phyloP scores from a whole-genome alignment of 2,797 vertebrate genomes.

The Phoebastria nigripes region DNA sequence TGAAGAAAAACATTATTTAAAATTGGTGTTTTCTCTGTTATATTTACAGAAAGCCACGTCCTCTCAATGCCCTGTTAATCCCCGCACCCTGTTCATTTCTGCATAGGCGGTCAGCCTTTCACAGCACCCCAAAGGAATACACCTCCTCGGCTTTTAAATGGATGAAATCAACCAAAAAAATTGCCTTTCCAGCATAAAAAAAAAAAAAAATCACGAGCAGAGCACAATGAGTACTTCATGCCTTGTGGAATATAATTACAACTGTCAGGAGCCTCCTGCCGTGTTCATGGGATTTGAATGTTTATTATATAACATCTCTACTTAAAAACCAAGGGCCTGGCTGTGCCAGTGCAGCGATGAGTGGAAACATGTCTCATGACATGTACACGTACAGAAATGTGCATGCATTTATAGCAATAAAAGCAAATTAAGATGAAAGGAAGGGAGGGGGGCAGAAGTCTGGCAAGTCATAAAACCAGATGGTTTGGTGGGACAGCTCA shows the following conservation, averaged over 20 bases:
- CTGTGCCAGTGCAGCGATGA: not conserved
- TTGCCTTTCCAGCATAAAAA: not conserved
- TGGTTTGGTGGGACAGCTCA: not conserved
- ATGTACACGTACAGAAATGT: not conserved
- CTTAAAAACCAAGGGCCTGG: not conserved
- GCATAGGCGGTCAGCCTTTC: not conserved
- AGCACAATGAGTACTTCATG: not conserved
- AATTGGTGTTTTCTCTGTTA: not conserved
- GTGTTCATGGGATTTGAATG: not conserved
- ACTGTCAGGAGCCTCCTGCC: not conserved
- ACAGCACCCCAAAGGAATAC: not conserved
- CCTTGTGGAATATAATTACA: slow-evolving; percentile 25
- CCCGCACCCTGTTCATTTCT: not conserved
- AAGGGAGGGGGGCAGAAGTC: not conserved
- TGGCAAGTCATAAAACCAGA: not conserved
- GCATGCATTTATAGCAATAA: not conserved
- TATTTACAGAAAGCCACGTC: not conserved
- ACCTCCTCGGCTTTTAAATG: not conserved
- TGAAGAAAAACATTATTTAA: not conserved
- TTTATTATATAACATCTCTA: not conserved
- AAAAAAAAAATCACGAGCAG: not conserved
- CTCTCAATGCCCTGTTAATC: not conserved
- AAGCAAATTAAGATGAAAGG: not conserved
- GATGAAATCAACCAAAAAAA: slow-evolving; percentile 19
- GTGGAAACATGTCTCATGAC: not conserved